Percentiles rank a stretch among this genome's conserved stretches.
These are phyloP conservation scores for Muscicapa striata DNA, from an alignment of 2,797 vertebrate species.

Conservation along the genomic window DNA sequence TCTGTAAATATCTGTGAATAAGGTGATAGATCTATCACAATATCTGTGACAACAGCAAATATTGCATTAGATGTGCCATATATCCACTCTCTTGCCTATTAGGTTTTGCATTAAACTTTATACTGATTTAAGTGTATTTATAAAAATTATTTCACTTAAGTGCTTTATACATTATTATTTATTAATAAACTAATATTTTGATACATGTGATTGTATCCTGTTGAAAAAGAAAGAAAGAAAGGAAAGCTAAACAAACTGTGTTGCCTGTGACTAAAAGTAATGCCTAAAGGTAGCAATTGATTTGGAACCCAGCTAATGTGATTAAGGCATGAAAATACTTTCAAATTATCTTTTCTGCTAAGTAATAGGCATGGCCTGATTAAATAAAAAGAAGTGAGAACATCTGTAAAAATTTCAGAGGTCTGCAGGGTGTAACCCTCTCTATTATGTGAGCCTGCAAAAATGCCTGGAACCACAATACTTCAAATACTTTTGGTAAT, in stretches of 20 bases:
- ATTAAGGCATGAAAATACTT: conserved; percentile 65
- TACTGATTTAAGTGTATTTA: not conserved
- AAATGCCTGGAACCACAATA: conserved; percentile 52
- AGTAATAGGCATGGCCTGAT: conserved; percentile 41
- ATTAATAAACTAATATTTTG: not conserved
- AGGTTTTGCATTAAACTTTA: not conserved
- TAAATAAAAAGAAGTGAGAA: conserved; percentile 55
- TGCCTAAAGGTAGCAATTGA: conserved; percentile 47
- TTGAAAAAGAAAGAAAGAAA: not conserved
- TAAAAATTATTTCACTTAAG: not conserved
- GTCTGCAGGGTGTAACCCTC: not conserved
- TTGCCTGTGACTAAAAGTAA: not conserved
- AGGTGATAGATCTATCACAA: not conserved
- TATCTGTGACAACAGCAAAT: not conserved
- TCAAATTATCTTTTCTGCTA: conserved; percentile 40
- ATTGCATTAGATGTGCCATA: not conserved
- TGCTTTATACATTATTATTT: not conserved
- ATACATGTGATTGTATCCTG: not conserved
- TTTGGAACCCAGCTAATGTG: conserved; percentile 37
- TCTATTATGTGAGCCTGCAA: not conserved
- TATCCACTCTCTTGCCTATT: not conserved
- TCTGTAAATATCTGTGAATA: not conserved
- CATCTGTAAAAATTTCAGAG: conserved; percentile 64
- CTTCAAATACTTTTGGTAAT: conserved; percentile 12
- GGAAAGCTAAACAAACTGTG: not conserved